phyloP scores from a whole-genome alignment of 2,797 vertebrate species.

The Amblyraja radiata region DNA sequence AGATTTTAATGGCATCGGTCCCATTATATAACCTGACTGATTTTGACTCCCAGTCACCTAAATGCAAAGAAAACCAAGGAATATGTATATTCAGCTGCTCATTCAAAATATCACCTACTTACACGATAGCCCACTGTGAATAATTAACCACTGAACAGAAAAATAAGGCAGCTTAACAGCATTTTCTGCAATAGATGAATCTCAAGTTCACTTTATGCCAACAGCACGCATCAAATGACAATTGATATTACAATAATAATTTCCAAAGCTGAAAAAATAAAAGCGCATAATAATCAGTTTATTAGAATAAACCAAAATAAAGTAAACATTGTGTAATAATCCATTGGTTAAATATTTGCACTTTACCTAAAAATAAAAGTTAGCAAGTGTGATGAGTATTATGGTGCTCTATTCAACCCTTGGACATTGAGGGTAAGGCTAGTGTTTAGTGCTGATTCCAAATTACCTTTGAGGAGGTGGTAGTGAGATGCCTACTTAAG shows the following conservation, averaged over 20 bases:
- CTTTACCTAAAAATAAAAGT: background rate
- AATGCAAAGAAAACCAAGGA: background rate
- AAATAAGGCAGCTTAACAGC: background rate
- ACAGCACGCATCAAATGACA: background rate
- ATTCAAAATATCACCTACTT: background rate
- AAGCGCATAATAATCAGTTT: background rate
- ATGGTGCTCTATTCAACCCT: too few relatives aligned
- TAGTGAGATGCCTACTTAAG: too few relatives aligned
- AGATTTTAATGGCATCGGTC: background rate
- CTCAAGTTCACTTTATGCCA: background rate
- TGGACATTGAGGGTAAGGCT: too few relatives aligned
- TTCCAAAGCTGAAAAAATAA: background rate
- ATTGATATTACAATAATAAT: background rate
- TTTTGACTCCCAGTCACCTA: background rate
- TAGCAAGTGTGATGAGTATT: background rate
- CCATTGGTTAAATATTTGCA: background rate
- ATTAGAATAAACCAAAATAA: background rate
- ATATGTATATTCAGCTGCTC: background rate
- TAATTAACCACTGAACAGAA: background rate
- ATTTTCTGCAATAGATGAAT: background rate
- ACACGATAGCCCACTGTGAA: background rate
- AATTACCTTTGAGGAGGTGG: too few relatives aligned
- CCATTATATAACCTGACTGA: background rate
- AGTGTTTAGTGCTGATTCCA: too few relatives aligned
- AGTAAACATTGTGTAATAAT: background rate